Base-by-base conservation (phyloP, 2,113 vertebrate genomes). In the Oceanites oceanicus region DNA sequence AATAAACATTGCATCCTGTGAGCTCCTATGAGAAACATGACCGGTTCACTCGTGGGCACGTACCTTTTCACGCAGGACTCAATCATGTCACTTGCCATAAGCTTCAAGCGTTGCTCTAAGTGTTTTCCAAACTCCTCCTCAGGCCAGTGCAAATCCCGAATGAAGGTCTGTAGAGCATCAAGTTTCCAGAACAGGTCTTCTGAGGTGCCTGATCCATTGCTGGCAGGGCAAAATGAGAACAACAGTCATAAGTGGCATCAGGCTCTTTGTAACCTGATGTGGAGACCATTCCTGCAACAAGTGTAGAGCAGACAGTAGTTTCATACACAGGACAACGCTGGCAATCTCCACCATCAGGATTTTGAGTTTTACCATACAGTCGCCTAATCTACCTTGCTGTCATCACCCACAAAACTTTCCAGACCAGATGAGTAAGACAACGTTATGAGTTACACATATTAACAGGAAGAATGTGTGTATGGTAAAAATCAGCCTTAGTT, bases 121-220 rank as follows among this genome's bases (percentile, higher is more conserved):
- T 99, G 99, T 86, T 99, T 99, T 36, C 99, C 99, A 96, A 99
- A 99, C 98, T 99, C 99, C 97, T 99, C 99, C 90, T 99, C 99
- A 1, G 99, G 99, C 99, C 99, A 99, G 97, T 99, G 99, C 61
- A 99, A 98, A 94, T 99, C 99, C 94, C 98, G 98, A 94, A 99
- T 99, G 97, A 99, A 99, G 29, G 99, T 99, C 98, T 99, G 99
- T 50, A 99, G 98, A 88, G 99, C 99, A 56, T 99, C 99, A 5
- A 99, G 98, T 97, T 99, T 99, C 99, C 99, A 99, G 97, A 99
- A 99, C 89, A 99, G 98, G 95, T 99, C 99, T 97, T 99, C 99
- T 0, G 99, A 99, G 9, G 99, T 99, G 53, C 99, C 99, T 49
- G 99, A 99, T 93, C 99, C 99, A 32, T 99, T 99, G 97, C 99